These are phyloP conservation scores for sheep (Ovis aries) DNA, from an alignment of 2,113 vertebrate species.

Conservation along the genomic window ARS-UI_Ramb_v3.0 NC_056072.1:53607001-53607500, in stretches of 20 bases:
- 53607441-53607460: neutral
- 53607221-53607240: neutral
- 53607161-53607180: neutral
- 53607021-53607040: neutral
- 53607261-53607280: neutral
- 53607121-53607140: neutral
- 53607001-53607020: neutral
- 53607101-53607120: neutral
- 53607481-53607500: neutral
- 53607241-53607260: neutral
- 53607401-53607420: neutral
- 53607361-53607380: neutral
- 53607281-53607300: neutral
- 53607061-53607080: neutral
- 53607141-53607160: neutral
- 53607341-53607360: neutral
- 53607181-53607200: neutral
- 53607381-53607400: neutral
- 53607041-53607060: neutral
- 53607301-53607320: neutral
- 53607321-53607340: neutral
- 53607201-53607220: neutral
- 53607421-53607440: neutral
- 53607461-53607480: neutral
- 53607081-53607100: neutral